These are phyloP conservation scores for Orycteropus afer DNA, from an alignment of 2,113 vertebrate species.

Conservation along the genomic window DNA sequence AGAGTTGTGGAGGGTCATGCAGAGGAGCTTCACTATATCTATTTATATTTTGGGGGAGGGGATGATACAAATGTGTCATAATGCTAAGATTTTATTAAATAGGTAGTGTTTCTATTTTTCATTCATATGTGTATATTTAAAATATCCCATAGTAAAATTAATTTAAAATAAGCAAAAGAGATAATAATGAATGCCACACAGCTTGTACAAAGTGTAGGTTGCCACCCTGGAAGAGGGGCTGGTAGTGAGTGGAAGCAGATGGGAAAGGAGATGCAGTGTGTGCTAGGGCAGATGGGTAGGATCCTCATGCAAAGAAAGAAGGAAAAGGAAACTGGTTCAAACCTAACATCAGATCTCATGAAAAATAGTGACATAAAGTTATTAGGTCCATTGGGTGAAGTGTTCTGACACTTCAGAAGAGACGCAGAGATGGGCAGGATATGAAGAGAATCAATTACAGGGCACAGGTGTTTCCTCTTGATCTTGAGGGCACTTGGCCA, in stretches of 20 bases:
- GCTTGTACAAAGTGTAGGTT: not conserved
- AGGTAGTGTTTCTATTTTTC: not conserved
- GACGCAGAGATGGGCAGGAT: not conserved
- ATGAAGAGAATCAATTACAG: not conserved
- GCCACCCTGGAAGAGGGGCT: not conserved
- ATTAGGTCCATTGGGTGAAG: not conserved
- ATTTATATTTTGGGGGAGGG: not conserved
- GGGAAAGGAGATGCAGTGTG: not conserved
- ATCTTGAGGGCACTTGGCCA: not conserved
- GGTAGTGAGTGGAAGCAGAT: not conserved
- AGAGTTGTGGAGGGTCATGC: not conserved
- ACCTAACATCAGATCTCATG: not conserved
- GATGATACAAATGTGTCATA: not conserved
- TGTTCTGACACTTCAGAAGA: not conserved
- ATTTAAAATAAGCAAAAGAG: not conserved
- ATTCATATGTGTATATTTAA: not conserved
- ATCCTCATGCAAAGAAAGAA: not conserved
- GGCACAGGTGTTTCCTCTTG: not conserved
- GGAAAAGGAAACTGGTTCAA: not conserved
- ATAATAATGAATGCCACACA: not conserved
- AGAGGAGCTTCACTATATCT: not conserved
- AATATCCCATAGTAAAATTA: not conserved
- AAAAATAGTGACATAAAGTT: not conserved
- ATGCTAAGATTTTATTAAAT: constrained; percentile 7
- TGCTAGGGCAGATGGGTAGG: not conserved